Evolutionary conservation across 1,140 invertebrate species (phyloP), one percentile per base, ranked within the genome.

Genomic region (Platyscapa corneri): DNA sequence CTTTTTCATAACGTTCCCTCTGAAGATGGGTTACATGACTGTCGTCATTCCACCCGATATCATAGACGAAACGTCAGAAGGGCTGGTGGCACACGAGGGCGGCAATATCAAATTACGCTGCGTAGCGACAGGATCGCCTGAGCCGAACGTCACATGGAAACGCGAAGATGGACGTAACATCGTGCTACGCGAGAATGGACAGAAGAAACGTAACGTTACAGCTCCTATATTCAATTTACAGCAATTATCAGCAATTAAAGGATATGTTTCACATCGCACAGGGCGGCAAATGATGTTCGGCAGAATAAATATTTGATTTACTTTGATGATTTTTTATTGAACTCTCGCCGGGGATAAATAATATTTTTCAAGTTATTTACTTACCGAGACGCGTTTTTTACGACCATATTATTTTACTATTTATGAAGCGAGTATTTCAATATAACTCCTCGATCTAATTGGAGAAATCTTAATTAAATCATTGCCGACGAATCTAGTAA

Each of bases 11-110:
- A 42, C 7, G 37, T 16, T 39, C 37, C 37, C 27, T 77, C 46
- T 92, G 64, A 93, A 97, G 97, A 96, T 96, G 94, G 97, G 97
- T 79, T 95, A 96, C 89, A 94, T 98, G 91, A 95, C 96, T 84
- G 97, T 98, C 85, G 95, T 97, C 86, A 97, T 97, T 88, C 97
- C 97, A 30, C 97, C 97, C 49, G 97, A 97, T 90, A 97, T 97
- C 88, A 93, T 97, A 82, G 93, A 94, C 80, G 95, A 96, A 75
- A 89, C 92, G 89, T 93, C 92, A 30, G 90, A 92, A 64, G 92
- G 92, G 46, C 89, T 92, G 87, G 91, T 93, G 30, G 91, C 92
- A n/a, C 87, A 90, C 12, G 97, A 98, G 91, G 97, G 97, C 23
- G 96, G 96, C 20, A 96, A 95, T 81, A 95, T 97, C 65, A 95